Percentiles rank a stretch among this genome's conserved stretches.
Conservation (phyloP, 2,888 invertebrate species). For the Nebria brevicollis region DNA sequence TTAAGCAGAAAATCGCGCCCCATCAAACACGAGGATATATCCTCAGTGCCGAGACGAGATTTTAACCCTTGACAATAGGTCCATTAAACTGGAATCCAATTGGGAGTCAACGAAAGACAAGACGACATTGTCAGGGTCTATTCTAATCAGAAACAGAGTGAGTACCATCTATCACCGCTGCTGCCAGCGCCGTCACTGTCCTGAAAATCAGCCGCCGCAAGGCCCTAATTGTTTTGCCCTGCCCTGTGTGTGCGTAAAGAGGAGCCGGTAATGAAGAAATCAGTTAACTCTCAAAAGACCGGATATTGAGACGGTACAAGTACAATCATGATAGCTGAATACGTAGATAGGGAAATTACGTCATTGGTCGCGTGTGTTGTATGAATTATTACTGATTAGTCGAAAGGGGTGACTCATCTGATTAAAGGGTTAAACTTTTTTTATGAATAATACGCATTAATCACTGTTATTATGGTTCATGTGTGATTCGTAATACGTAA, state of each 20-base stretch:
- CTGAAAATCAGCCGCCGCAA: neutral
- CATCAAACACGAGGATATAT: neutral
- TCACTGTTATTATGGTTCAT: neutral
- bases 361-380: constrained; percentile 5
- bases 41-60: neutral
- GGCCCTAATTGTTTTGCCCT: neutral
- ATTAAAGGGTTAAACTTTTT: constrained; percentile 20
- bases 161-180: constrained; percentile 5
- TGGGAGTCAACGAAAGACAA: neutral
- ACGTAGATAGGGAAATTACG: neutral
- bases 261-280: constrained; percentile 7
- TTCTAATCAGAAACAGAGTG: neutral
- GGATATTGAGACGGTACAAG: neutral
- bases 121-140: neutral
- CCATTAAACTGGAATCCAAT: constrained; percentile 14
- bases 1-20: neutral
- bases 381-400: constrained; percentile 24
- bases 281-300: constrained; percentile 4
- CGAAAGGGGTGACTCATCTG: constrained; percentile 20
- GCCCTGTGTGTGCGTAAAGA: neutral
- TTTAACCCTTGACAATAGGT: constrained; percentile 11
- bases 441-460: constrained; percentile 8
- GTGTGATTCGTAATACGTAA: neutral
- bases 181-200: neutral
- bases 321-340: neutral